Conservation (phyloP, 2,797 vertebrate genomes). For the Gallirallus australis region DNA sequence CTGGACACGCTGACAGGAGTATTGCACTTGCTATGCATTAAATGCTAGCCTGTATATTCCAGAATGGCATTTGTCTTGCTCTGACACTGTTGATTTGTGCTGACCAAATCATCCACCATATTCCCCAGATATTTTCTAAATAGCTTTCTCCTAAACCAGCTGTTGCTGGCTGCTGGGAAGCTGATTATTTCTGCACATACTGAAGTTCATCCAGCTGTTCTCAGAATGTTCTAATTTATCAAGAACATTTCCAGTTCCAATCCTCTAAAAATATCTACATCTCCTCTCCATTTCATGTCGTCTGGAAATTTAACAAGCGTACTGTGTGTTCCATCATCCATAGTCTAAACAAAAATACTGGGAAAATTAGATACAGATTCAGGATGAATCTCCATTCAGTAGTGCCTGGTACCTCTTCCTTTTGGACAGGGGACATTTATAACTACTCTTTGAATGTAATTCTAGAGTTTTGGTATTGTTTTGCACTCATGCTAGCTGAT, state of each 20-base stretch:
- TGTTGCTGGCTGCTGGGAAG: not conserved
- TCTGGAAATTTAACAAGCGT: not conserved
- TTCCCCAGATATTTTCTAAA: not conserved
- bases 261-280: not conserved
- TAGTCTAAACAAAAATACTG: not conserved
- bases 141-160: not conserved
- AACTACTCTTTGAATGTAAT: not conserved
- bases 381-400: not conserved
- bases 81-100: not conserved
- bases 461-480: not conserved
- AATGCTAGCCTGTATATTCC: not conserved
- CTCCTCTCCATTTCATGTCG: not conserved
- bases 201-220: conserved; percentile 8
- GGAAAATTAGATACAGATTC: not conserved
- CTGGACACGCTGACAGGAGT: not conserved
- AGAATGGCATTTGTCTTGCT: not conserved
- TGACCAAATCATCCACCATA: not conserved
- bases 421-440: not conserved
- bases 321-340: not conserved
- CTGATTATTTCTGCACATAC: not conserved
- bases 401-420: not conserved
- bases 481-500: not conserved
- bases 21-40: not conserved
- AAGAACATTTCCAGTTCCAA: not conserved
- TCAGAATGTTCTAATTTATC: conserved; percentile 1